Evolutionary conservation across 2,888 invertebrate species (phyloP).

Genomic region (Meiosimyza platycephala): DNA sequence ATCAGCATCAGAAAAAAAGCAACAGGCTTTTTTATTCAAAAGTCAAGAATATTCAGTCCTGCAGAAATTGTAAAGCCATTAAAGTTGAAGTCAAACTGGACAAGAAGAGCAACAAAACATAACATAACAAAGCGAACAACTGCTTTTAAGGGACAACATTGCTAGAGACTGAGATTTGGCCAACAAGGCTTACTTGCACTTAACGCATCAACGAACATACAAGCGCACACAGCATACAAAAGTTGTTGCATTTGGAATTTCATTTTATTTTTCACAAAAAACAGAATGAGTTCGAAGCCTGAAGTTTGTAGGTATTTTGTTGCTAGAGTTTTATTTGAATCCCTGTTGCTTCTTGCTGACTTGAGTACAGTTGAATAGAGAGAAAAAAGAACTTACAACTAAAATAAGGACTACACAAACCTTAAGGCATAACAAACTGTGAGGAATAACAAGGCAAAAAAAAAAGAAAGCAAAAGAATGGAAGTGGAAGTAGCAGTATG

Average conservation of each 20-base stretch:
- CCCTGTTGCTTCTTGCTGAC: conserved; percentile 22
- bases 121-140: not conserved
- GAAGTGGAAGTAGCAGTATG: not conserved
- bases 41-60: not conserved
- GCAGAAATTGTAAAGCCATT: conserved; percentile 3
- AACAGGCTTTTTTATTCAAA: conserved; percentile 14
- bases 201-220: conserved; percentile 19
- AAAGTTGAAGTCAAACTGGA: conserved; percentile 27
- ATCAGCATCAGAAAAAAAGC: not conserved
- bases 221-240: conserved; percentile 4
- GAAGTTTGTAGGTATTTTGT: not conserved
- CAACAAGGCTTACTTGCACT: conserved; percentile 27
- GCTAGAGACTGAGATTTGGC: not conserved
- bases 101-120: conserved; percentile 10
- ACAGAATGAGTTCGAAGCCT: not conserved
- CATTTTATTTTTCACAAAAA: not conserved
- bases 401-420: too few species aligned
- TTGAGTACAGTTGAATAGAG: too few species aligned
- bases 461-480: not conserved
- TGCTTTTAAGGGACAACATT: not conserved
- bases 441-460: not conserved
- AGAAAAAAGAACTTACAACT: too few species aligned
- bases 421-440: not conserved
- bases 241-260: conserved; percentile 29
- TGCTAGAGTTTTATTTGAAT: conserved; percentile 20